phyloP scores from a whole-genome alignment of 2,888 invertebrate genomes.

The Sesia apiformis region DNA sequence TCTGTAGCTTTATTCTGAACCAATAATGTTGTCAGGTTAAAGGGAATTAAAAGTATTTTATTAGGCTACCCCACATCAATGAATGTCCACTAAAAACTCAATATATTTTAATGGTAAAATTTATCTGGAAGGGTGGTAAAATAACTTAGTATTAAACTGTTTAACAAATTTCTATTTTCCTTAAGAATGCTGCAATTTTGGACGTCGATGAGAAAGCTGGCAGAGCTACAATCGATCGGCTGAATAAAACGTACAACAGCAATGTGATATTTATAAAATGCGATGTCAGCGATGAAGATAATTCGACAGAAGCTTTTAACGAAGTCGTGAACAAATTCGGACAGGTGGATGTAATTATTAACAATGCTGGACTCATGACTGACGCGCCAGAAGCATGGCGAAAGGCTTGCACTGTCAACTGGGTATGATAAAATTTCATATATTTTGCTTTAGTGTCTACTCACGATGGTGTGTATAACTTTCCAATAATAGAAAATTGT shows the following conservation, averaged over 20 bases:
- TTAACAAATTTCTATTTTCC: background rate
- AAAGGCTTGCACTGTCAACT: constrained; percentile 32
- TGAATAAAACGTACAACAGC: constrained; percentile 3
- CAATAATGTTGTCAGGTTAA: no score
- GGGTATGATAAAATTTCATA: constrained; percentile 16
- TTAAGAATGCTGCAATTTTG: constrained; percentile 1
- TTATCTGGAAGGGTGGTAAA: no score
- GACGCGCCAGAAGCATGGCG: constrained; percentile 28
- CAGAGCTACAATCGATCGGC: constrained; percentile 1
- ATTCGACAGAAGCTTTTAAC: constrained; percentile 1
- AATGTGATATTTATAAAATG: constrained; percentile 3
- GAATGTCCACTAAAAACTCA: no score
- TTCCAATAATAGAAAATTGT: no score
- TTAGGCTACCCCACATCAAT: no score
- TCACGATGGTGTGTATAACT: no score
- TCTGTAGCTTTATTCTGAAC: no score
- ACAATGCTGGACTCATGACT: constrained; percentile 40
- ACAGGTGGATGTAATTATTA: constrained; percentile 33
- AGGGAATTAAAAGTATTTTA: no score
- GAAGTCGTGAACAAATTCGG: constrained; percentile 12
- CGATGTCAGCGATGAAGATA: constrained; percentile 3
- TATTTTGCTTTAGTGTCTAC: background rate
- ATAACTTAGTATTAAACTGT: no score
- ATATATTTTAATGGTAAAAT: no score
- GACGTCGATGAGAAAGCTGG: constrained; percentile 3